phyloP scores from a whole-genome alignment of 2,888 invertebrate species.

The Phania funesta region DNA sequence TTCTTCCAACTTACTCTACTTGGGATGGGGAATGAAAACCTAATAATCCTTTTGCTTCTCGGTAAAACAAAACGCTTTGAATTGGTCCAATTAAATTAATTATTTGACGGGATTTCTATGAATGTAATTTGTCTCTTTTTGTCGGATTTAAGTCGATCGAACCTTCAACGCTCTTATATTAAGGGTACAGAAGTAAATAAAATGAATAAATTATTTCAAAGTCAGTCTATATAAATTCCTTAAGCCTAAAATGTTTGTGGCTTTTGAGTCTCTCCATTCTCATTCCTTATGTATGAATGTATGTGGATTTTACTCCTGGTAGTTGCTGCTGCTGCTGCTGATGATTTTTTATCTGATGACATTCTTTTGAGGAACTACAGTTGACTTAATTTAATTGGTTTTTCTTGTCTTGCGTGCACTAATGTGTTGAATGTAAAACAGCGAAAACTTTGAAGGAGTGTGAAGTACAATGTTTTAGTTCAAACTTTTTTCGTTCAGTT shows the following conservation, averaged over 20 bases:
- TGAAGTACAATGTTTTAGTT: not conserved
- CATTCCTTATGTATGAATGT: slow-evolving; percentile 10
- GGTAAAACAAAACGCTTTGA: no score
- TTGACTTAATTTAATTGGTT: slow-evolving; percentile 79
- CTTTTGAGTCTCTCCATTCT: not conserved
- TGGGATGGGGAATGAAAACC: no score
- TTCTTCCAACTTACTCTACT: no score
- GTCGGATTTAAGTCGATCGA: no score
- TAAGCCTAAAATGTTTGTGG: slow-evolving; percentile 15
- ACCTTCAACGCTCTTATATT: no score
- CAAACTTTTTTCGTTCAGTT: not conserved
- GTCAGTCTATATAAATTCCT: not conserved
- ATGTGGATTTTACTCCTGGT: slow-evolving; percentile 3
- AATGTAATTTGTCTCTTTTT: no score
- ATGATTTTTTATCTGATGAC: slow-evolving; percentile 69
- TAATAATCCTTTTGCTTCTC: no score
- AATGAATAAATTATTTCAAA: slow-evolving; percentile 26
- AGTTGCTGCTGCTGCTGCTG: slow-evolving; percentile 28
- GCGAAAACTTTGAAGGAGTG: slow-evolving; percentile 18
- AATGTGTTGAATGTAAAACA: slow-evolving; percentile 49
- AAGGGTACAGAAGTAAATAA: not conserved
- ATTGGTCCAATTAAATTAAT: no score
- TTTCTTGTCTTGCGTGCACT: slow-evolving; percentile 74
- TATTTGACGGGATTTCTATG: no score
- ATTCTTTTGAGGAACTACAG: slow-evolving; percentile 78